Percentiles rank a stretch among this genome's conserved stretches.
phyloP scores from a whole-genome alignment of 2,113 vertebrate genomes.

The Cyanoderma ruficeps region DNA sequence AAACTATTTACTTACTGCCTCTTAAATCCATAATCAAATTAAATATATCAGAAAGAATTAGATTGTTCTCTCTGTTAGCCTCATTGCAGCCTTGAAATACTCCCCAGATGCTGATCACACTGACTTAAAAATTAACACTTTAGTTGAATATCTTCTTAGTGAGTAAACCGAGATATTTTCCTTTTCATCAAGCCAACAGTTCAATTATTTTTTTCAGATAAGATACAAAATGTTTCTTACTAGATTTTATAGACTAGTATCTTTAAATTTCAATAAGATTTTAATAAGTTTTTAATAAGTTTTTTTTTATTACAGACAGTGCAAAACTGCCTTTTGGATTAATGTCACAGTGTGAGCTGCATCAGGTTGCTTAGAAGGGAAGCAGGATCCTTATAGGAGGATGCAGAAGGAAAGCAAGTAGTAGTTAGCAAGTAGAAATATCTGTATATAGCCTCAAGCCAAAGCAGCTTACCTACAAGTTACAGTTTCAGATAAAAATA shows the following conservation, averaged over 20 bases:
- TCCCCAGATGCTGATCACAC: not conserved
- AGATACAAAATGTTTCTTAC: not conserved
- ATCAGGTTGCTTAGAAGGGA: not conserved
- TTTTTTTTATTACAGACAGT: not conserved
- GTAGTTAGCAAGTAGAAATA: not conserved
- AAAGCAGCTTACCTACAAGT: not conserved
- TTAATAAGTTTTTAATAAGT: not conserved
- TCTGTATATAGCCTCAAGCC: not conserved
- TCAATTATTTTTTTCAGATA: not conserved
- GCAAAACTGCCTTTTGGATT: not conserved
- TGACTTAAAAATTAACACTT: not conserved
- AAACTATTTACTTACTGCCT: not conserved
- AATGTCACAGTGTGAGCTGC: not conserved
- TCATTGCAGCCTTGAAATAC: not conserved
- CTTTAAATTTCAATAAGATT: not conserved
- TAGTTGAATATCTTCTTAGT: not conserved
- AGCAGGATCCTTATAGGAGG: not conserved
- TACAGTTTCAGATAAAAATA: not conserved
- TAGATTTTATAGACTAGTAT: not conserved
- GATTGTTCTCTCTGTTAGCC: not conserved
- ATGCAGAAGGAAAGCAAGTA: not conserved
- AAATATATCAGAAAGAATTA: not conserved
- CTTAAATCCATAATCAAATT: conserved; percentile 9
- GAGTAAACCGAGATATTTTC: not conserved
- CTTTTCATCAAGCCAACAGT: not conserved